Evolutionary conservation across 2,113 vertebrate species (phyloP).

Genomic region (Carlito syrichta): DNA sequence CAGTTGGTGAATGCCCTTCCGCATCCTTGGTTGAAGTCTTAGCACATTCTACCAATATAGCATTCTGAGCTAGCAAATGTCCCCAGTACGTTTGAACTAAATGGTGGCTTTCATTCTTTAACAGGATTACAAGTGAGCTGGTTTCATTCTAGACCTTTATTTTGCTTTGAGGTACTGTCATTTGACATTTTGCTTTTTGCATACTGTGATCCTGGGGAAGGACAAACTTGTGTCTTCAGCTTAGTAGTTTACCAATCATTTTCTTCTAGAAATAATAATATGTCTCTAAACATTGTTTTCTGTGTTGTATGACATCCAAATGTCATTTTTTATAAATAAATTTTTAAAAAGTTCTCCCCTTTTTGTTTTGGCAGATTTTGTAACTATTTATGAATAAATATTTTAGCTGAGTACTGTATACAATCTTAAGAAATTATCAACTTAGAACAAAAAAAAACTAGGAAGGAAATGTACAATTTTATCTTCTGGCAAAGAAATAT

Average conservation of each 20-base stretch:
- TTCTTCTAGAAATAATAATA: conserved; percentile 84
- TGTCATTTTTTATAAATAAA: conserved; percentile 84
- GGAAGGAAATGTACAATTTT: conserved; percentile 85
- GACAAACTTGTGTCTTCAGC: conserved; percentile 85
- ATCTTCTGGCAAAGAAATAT: conserved; percentile 83
- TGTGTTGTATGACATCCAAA: conserved; percentile 87
- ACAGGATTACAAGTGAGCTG: conserved; percentile 86
- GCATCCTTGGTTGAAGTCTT: conserved; percentile 97
- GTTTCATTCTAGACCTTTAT: conserved; percentile 86
- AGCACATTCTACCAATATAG: conserved; percentile 83
- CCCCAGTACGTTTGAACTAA: conserved; percentile 81
- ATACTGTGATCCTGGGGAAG: conserved; percentile 86
- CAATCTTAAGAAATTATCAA: conserved; percentile 82
- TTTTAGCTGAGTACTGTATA: not conserved
- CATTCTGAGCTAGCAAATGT: conserved; percentile 78
- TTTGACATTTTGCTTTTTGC: conserved; percentile 87
- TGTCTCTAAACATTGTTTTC: conserved; percentile 86
- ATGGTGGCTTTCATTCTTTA: conserved; percentile 85
- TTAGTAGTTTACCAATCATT: conserved; percentile 86
- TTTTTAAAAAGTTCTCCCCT: conserved; percentile 77
- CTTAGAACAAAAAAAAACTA: conserved; percentile 79
- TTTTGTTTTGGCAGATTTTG: conserved; percentile 90
- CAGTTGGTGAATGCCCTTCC: conserved; percentile 96
- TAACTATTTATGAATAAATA: conserved; percentile 89
- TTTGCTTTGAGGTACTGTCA: conserved; percentile 89